A percentile compares a stretch with the other conserved stretches of the same genome.
Evolutionary conservation across 2,888 invertebrate genomes (phyloP).

Genomic region (Hypsopygia costalis): DNA sequence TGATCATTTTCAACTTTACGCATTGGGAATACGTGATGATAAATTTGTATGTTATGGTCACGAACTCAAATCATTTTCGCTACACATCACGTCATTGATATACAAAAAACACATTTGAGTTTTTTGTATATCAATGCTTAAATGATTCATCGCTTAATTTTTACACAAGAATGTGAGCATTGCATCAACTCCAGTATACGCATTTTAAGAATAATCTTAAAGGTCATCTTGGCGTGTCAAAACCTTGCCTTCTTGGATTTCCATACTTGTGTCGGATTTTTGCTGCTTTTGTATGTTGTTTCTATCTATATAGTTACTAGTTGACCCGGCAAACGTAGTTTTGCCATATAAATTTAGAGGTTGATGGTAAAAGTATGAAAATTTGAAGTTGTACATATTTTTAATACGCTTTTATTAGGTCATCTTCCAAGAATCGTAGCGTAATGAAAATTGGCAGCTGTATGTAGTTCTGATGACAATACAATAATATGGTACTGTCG

Average conservation of each 20-base stretch:
- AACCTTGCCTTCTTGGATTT: not conserved
- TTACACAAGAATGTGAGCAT: not conserved
- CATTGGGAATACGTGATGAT: constrained; percentile 1
- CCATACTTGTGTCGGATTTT: not conserved
- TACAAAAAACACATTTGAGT: too few species aligned
- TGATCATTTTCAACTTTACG: constrained; percentile 17
- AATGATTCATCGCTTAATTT: not conserved
- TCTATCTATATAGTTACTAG: too few species aligned
- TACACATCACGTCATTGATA: not conserved
- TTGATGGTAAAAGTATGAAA: too few species aligned
- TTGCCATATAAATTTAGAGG: too few species aligned
- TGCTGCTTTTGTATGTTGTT: not conserved
- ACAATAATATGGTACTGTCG: too few species aligned
- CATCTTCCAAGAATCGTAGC: too few species aligned
- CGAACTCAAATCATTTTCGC: not conserved
- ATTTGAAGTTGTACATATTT: too few species aligned
- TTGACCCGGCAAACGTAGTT: too few species aligned
- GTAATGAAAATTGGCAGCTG: too few species aligned
- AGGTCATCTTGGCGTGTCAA: not conserved
- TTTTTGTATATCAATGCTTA: too few species aligned
- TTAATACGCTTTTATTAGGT: too few species aligned
- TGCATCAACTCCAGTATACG: constrained; percentile 1
- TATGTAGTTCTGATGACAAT: too few species aligned
- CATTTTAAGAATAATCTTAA: constrained; percentile 1
- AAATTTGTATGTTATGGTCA: not conserved